These are phyloP conservation scores for Ophiothrix spiculata DNA, from an alignment of 35 echinoderm and acorn worm species.

Conservation along the genomic window DNA sequence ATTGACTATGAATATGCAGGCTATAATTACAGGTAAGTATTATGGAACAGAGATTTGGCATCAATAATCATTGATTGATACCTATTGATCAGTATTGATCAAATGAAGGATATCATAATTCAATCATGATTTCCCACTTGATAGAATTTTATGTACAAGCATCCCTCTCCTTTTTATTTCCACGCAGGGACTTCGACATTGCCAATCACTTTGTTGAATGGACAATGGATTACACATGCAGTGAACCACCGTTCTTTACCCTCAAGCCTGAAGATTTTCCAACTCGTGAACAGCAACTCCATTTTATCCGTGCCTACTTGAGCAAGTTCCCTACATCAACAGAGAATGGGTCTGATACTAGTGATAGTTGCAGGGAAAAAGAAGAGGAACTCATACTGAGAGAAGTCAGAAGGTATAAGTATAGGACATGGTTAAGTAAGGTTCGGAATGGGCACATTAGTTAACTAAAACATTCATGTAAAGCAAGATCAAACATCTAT, in stretches of 20 bases:
- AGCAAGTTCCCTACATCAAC: background rate
- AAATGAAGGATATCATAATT: too few species aligned
- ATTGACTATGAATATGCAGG: slow-evolving; percentile 98
- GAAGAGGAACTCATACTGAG: slow-evolving; percentile 38
- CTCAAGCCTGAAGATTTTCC: slow-evolving; percentile 59
- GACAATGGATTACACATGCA: slow-evolving; percentile 66
- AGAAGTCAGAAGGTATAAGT: slow-evolving; percentile 52
- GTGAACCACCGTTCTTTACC: slow-evolving; percentile 57
- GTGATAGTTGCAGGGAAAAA: slow-evolving; percentile 27
- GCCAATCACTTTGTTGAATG: slow-evolving; percentile 93
- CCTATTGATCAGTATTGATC: too few species aligned
- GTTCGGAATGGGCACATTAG: too few species aligned
- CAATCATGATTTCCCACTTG: too few species aligned
- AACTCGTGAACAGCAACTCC: slow-evolving; percentile 62
- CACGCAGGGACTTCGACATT: slow-evolving; percentile 69
- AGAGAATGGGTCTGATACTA: background rate
- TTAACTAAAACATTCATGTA: too few species aligned
- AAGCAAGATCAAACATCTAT: too few species aligned
- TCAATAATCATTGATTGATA: too few species aligned
- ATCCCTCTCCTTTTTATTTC: slow-evolving; percentile 8
- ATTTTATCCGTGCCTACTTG: slow-evolving; percentile 76
- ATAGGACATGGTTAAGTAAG: too few species aligned
- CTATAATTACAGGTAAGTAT: slow-evolving; percentile 82
- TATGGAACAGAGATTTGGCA: too few species aligned
- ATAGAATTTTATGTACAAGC: too few species aligned